phyloP scores from a whole-genome alignment of 2,113 vertebrate species.

The Alosa alosa region DNA sequence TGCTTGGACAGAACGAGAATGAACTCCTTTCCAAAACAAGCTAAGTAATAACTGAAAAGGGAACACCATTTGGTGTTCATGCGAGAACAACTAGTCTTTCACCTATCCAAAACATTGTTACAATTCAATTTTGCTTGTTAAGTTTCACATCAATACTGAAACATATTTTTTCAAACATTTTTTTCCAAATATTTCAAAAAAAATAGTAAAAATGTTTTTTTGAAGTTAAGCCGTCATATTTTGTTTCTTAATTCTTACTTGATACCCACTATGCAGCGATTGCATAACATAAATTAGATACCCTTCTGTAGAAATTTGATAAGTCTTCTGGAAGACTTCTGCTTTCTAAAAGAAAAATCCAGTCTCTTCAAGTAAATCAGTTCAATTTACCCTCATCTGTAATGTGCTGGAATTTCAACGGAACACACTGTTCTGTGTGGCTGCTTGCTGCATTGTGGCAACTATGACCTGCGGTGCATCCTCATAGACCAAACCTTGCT shows the following conservation, averaged over 20 bases:
- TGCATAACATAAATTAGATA: neutral
- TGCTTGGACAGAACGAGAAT: conserved; percentile 30
- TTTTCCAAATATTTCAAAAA: neutral
- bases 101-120: neutral
- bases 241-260: neutral
- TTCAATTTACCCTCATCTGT: neutral
- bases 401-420: neutral
- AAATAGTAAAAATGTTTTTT: neutral
- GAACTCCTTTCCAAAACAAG: neutral
- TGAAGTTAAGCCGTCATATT: neutral
- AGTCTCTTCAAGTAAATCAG: neutral
- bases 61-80: neutral
- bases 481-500: conserved; percentile 4
- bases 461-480: neutral
- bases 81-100: neutral
- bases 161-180: neutral
- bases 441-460: neutral
- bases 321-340: neutral
- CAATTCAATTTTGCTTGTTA: neutral
- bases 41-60: neutral
- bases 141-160: neutral
- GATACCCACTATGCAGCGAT: neutral
- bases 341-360: neutral
- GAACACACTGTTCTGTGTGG: neutral
- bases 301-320: neutral